Conservation (phyloP, 1,140 invertebrate genomes). For the Brachionus paranguensis region DNA sequence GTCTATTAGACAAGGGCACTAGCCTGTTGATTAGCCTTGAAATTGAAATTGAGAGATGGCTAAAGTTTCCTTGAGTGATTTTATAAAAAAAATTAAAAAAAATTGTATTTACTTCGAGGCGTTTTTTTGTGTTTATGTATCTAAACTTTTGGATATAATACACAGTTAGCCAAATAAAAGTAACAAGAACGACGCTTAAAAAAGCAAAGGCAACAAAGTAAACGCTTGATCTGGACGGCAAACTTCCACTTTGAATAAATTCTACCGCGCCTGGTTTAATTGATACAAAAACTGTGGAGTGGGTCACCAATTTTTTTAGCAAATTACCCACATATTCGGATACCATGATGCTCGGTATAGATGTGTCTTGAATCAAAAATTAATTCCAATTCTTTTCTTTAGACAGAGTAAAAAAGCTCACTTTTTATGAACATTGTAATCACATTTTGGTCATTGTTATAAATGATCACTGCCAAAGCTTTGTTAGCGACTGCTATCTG, state of each 20-base stretch:
- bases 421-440: conserved; percentile 21
- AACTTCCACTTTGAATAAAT: not conserved
- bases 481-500: not conserved
- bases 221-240: conserved; percentile 22
- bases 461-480: not conserved
- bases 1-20: too few species aligned
- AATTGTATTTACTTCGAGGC: not conserved
- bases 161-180: conserved; percentile 20
- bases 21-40: too few species aligned
- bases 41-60: too few species aligned
- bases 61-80: too few species aligned
- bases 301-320: not conserved
- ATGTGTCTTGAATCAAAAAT: not conserved
- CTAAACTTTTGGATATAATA: conserved; percentile 35
- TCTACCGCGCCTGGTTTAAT: conserved; percentile 3
- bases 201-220: conserved; percentile 35
- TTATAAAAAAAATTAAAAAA: too few species aligned
- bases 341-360: conserved; percentile 16
- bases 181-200: conserved; percentile 10
- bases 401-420: not conserved
- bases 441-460: conserved; percentile 9
- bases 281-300: not conserved
- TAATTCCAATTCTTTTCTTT: not conserved
- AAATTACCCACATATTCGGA: not conserved
- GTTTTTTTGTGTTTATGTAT: conserved; percentile 13